Percentiles rank a stretch among this genome's conserved stretches.
Conservation (phyloP, 2,888 invertebrate genomes). For the Polietes domitor region DNA sequence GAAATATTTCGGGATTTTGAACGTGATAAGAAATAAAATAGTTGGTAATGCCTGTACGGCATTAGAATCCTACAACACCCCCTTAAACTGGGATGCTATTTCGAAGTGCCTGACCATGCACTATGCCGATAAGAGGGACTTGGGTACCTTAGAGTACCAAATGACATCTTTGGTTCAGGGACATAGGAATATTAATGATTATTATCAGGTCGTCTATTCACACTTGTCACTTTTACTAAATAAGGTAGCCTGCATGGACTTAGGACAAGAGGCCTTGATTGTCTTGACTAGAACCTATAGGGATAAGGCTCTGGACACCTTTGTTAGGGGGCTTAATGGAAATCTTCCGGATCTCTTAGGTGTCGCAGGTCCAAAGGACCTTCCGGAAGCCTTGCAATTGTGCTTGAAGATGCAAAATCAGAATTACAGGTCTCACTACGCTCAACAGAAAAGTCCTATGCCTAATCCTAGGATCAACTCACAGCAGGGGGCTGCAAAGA, state of each 20-base stretch:
- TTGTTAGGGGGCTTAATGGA: slow-evolving; percentile 29
- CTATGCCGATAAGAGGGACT: slow-evolving; percentile 23
- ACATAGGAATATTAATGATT: slow-evolving; percentile 30
- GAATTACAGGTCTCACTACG: slow-evolving; percentile 9
- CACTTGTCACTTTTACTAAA: slow-evolving; percentile 25
- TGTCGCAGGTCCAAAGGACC: slow-evolving; percentile 2
- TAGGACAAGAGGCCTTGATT: background rate
- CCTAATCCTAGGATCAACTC: background rate
- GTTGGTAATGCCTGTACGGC: slow-evolving; percentile 9
- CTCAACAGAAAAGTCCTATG: slow-evolving; percentile 16
- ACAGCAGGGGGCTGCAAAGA: background rate
- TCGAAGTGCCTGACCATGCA: slow-evolving; percentile 3
- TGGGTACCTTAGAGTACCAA: slow-evolving; percentile 29
- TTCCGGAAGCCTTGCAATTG: slow-evolving; percentile 25
- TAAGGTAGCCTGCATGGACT: slow-evolving; percentile 13
- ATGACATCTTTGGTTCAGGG: slow-evolving; percentile 35
- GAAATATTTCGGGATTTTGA: slow-evolving; percentile 23
- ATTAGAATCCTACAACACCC: slow-evolving; percentile 23
- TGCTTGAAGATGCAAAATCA: slow-evolving; percentile 36
- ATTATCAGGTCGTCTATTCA: slow-evolving; percentile 20
- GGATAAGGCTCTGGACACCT: slow-evolving; percentile 31
- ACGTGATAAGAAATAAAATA: slow-evolving; percentile 28
- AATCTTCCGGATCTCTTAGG: slow-evolving; percentile 31
- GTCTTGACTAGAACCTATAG: slow-evolving; percentile 29
- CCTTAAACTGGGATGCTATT: slow-evolving; percentile 9